Percentiles rank a stretch among this genome's conserved stretches.
Evolutionary conservation across 2,888 invertebrate genomes (phyloP).

Genomic region (Tupiocoris notatus): DNA sequence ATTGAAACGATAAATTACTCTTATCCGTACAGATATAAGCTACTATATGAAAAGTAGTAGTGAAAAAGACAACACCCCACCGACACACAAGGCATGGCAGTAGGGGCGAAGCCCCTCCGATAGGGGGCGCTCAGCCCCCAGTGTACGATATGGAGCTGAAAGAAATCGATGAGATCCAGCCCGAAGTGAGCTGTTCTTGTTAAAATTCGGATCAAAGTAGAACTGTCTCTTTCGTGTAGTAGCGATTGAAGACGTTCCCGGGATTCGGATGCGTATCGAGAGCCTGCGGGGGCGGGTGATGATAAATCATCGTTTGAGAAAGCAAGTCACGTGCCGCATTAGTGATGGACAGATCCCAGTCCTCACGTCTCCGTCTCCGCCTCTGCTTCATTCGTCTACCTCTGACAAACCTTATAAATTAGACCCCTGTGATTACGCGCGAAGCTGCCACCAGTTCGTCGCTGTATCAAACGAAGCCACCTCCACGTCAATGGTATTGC

Average conservation of each 20-base stretch:
- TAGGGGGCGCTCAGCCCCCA: too few species aligned
- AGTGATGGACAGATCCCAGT: constrained; percentile 45
- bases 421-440: constrained; percentile 30
- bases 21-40: too few species aligned
- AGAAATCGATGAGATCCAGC: too few species aligned
- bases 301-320: constrained; percentile 45
- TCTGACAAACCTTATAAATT: constrained; percentile 37
- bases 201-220: not conserved
- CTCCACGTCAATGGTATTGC: not conserved
- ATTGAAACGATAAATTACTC: too few species aligned
- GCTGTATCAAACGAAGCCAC: not conserved
- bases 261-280: not conserved
- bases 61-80: too few species aligned
- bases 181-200: not conserved
- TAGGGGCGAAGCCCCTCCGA: too few species aligned
- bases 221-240: not conserved
- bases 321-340: constrained; percentile 45
- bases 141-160: too few species aligned
- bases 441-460: not conserved
- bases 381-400: constrained; percentile 13
- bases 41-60: too few species aligned
- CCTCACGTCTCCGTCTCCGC: constrained; percentile 22
- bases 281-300: not conserved
- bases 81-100: too few species aligned
- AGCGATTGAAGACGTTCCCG: not conserved